These are phyloP conservation scores for Xanthorhoe designata DNA, from an alignment of 2,888 invertebrate genomes.

Conservation along the genomic window DNA sequence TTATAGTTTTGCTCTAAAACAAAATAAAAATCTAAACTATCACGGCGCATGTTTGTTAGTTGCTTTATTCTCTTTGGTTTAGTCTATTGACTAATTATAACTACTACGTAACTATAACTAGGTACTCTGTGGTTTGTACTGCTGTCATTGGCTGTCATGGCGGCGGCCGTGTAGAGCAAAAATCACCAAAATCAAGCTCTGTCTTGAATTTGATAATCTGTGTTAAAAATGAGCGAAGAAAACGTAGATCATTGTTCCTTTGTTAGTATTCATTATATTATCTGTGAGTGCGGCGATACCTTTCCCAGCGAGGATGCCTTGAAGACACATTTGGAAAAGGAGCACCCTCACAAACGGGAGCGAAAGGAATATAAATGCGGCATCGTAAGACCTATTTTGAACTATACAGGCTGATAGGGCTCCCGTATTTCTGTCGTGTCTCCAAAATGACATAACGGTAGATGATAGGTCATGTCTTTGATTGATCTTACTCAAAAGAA, in stretches of 20 bases:
- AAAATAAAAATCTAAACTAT: slow-evolving; percentile 23
- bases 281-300: slow-evolving; percentile 73
- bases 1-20: slow-evolving; percentile 20
- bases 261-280: slow-evolving; percentile 73
- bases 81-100: too few relatives aligned
- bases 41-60: slow-evolving; percentile 4
- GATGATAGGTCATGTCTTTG: too few relatives aligned
- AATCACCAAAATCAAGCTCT: slow-evolving; percentile 46
- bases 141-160: slow-evolving; percentile 43
- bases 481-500: too few relatives aligned
- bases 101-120: too few relatives aligned
- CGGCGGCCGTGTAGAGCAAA: slow-evolving; percentile 45
- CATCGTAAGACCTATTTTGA: slow-evolving; percentile 45
- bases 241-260: slow-evolving; percentile 57
- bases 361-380: slow-evolving; percentile 59
- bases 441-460: slow-evolving; percentile 10
- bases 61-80: too few relatives aligned
- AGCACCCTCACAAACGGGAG: slow-evolving; percentile 62
- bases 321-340: slow-evolving; percentile 60
- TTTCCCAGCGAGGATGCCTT: slow-evolving; percentile 66
- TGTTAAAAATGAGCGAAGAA: slow-evolving; percentile 56
- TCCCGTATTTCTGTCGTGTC: background rate
- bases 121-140: too few relatives aligned
- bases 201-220: slow-evolving; percentile 58
- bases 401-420: too few relatives aligned